These are phyloP conservation scores for Synergus laeviventris DNA, from an alignment of 2,888 invertebrate species.

Conservation along the genomic window DNA sequence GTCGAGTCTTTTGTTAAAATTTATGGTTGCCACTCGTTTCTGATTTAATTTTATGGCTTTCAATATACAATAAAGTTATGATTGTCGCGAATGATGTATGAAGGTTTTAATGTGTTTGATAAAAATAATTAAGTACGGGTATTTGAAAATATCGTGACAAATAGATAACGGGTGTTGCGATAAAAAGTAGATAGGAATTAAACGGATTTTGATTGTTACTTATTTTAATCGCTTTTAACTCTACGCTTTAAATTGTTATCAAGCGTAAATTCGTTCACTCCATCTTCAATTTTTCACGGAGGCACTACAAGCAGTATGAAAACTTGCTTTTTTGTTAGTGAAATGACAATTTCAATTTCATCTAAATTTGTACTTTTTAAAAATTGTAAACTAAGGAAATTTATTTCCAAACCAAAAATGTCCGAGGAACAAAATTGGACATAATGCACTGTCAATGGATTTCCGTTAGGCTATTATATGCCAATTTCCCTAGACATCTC, in stretches of 20 bases:
- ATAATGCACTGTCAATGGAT: background rate
- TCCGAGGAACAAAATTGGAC: too few relatives aligned
- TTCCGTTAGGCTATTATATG: background rate
- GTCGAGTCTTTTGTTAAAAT: background rate
- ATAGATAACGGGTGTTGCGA: background rate
- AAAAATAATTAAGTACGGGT: background rate
- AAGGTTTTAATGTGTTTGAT: background rate
- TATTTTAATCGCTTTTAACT: background rate
- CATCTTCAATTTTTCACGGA: too few relatives aligned
- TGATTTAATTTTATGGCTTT: conserved; percentile 21
- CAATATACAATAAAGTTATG: conserved; percentile 26
- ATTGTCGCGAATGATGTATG: background rate
- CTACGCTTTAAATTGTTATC: background rate
- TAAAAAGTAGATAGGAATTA: background rate
- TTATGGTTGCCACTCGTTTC: conserved; percentile 12
- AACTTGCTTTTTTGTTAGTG: too few relatives aligned
- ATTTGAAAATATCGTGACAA: conserved; percentile 22
- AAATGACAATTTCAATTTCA: too few relatives aligned
- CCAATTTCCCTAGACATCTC: background rate
- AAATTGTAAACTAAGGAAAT: too few relatives aligned
- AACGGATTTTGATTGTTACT: background rate
- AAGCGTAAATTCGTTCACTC: background rate
- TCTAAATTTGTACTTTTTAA: too few relatives aligned
- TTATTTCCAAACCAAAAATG: too few relatives aligned
- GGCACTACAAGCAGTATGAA: too few relatives aligned